Percentiles rank a stretch among this genome's conserved stretches.
Conservation (phyloP, 2,113 vertebrate genomes). For the Larimichthys polyactis region DNA sequence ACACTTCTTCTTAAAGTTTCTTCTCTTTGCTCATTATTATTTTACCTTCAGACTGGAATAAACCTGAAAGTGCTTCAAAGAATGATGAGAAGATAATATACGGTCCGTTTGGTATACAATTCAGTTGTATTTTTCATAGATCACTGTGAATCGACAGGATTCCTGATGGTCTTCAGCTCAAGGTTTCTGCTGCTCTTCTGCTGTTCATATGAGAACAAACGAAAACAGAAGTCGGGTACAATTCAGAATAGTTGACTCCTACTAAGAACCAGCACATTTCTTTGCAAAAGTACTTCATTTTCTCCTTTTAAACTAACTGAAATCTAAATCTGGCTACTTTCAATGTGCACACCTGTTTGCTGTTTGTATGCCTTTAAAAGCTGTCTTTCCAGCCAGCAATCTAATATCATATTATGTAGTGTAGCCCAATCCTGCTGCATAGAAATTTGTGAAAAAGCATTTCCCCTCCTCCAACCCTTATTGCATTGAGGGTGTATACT, state of each 20-base stretch:
- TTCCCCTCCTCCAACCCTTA: too few relatives aligned
- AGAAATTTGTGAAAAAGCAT: too few relatives aligned
- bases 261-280: not conserved
- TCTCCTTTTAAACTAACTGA: not conserved
- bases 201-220: not conserved
- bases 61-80: slow-evolving; percentile 36
- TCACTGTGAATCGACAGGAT: slow-evolving; percentile 25
- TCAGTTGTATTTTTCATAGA: slow-evolving; percentile 30
- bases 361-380: not conserved
- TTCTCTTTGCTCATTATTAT: slow-evolving; percentile 55
- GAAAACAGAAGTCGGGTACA: not conserved
- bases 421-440: not conserved
- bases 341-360: not conserved
- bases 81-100: slow-evolving; percentile 44
- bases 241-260: not conserved
- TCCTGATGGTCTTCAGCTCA: not conserved
- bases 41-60: slow-evolving; percentile 38
- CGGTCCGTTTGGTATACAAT: slow-evolving; percentile 22
- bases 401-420: not conserved
- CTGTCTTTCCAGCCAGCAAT: not conserved
- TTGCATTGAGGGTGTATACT: too few relatives aligned
- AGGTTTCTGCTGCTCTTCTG: not conserved
- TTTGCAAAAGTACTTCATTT: not conserved
- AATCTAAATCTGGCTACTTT: not conserved
- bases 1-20: slow-evolving; percentile 26